Evolutionary conservation across 2,113 vertebrate genomes (phyloP), one percentile per base, ranked within the genome.

Genomic region (Nibea coibor): DNA sequence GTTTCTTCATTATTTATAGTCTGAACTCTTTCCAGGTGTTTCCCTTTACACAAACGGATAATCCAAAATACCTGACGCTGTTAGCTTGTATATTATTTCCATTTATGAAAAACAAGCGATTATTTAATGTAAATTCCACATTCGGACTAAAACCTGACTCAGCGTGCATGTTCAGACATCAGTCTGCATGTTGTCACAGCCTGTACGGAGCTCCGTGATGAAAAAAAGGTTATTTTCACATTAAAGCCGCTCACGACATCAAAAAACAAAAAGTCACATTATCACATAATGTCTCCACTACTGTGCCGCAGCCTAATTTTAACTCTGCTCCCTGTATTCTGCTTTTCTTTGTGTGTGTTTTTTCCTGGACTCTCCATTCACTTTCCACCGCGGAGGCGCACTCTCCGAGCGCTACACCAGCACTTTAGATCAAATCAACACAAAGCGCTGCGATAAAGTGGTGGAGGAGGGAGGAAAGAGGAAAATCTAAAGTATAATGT

Each of bases 361-460:
- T 28, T 35, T 35, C 35, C 63, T 50, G 39, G 3, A 11, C 57
- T 59, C 10, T 64, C 51, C 22, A 4, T 75, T 69, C 54, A 71
- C 43, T 53, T 64, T 65, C 26, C 0, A n/a, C 15, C 22, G 19
- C 43, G 53, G 24, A 26, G 53, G 20, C 22, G 6, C 47, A 10
- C 35, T 56, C 42, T 72, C 10, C 4, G 14, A 67, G 64, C 26
- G 45, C 82, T 78, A 75, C 66, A 78, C 75, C 73, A 73, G 66
- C 78, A 61, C 67, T 74, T 72, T 42, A 65, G 63, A 76, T 73
- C 47, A 63, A 74, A 69, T 74, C 77, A 59, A 20, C 68, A 66
- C 64, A 28, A 75, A 73, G 66, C 12, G 2, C 67, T 56, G 26
- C 54, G 81, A 68, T 59, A 39, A 76, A 82, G 66, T 75, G 10